Evolutionary conservation across 2,113 vertebrate genomes (phyloP), one percentile per base, ranked within the genome.

Genomic region (Struthidea cinerea): DNA sequence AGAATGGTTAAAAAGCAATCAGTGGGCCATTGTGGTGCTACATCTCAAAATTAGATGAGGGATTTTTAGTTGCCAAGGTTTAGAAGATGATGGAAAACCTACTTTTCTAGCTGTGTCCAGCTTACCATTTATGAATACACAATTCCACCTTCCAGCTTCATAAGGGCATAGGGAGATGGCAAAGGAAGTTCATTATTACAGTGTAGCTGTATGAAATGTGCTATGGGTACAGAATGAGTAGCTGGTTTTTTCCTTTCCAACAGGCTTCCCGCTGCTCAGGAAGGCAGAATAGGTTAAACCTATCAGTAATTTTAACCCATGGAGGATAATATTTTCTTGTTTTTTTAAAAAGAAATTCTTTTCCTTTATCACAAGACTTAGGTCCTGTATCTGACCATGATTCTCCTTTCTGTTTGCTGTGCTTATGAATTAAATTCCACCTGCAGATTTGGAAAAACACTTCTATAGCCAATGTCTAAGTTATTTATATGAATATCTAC

Each of bases 351-450:
- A 28, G 35, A 24, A 26, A 39, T 39, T 27, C 1, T 13, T 37
- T 78, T 61, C 22, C 12, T 94, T 91, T 89, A 59, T 67, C 76
- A 73, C 13, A 82, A 89, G 59, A 76, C 33, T 80, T 80, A 87
- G 35, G 61, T 81, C 64, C 77, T 96, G 41, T 67, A 82, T 77
- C 64, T 96, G 85, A 91, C 53, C 28, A 15, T 41, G 59, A 44
- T 85, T 37, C 32, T 96, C 56, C 68, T 94, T 69, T 63, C 46
- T 84, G n/a, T 96, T 97, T 96, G 55, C 88, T 44, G 28, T 30
- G 49, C 70, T 89, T 95, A 87, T 68, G 64, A 96, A 87, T 95
- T 95, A 95, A 95, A 91, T 71, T 85, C 81, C 56, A 97, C 50
- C 61, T 91, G 70, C 39, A 95, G 39, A 32, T 95, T 95, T 95